Evolutionary conservation across 2,888 invertebrate genomes (phyloP), one percentile per base, ranked within the genome.

Genomic region (Heliconius hortense): DNA sequence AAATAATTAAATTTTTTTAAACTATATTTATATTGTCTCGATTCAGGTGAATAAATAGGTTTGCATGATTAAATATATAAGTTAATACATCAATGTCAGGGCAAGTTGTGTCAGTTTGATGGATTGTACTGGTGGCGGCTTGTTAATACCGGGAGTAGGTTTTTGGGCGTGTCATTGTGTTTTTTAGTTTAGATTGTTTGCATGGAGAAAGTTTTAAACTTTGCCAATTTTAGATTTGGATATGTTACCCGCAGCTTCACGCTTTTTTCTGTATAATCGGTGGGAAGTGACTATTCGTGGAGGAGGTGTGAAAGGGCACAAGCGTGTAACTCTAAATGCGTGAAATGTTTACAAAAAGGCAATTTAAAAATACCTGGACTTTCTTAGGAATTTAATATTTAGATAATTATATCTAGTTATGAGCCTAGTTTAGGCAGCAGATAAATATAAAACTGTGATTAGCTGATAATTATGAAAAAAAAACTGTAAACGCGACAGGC

Each of bases 71-170:
- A 83, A 83, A 83, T 82, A 81, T 39, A 39, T 64, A 64, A 82
- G 79, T 83, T 82, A 83, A 85, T 85, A 84, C 84, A 84, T 85
- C 85, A 85, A 78, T 79, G 85, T 85, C 85, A 64, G 70, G 66
- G 72, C 80, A 81, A 82, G 79, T 84, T 80, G 80, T 80, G 78
- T 75, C 79, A 67, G 72, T 81, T 81, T 84, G 85, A 85, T 84
- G 82, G 85, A 85, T 85, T 81, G 80, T 80, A 28, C 24, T 24
- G 39, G 24, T 2, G 15, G 74, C 53, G 64, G 66, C 64, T 69
- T 74, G 76, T 75, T 73, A 76, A 74, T 71, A 24, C 78, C 31
- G 31, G 60, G 72, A 69, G 64, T 68, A 43, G 24, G 35, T 73
- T 77, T 77, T 77, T 77, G 64, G 28, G 72, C 60, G 26, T 60